A percentile compares a stretch with the other conserved stretches of the same genome.
phyloP scores from a whole-genome alignment of 2,797 vertebrate genomes.

The Alcedo quadribrachys region DNA sequence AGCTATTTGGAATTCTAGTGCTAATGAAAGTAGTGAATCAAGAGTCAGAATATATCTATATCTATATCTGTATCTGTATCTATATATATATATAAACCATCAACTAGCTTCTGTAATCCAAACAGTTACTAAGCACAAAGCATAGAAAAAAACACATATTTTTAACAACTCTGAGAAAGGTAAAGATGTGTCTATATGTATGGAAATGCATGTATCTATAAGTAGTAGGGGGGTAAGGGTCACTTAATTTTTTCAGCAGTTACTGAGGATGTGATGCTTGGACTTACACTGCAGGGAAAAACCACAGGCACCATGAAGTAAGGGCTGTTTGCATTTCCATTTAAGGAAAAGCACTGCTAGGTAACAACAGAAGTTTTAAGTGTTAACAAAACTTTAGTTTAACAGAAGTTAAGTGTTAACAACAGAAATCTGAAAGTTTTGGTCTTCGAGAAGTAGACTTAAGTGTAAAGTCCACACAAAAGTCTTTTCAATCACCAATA shows the following conservation, averaged over 20 bases:
- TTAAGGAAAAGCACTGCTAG: background rate
- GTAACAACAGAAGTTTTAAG: background rate
- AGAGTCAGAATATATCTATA: background rate
- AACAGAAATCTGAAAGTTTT: background rate
- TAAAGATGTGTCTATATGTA: background rate
- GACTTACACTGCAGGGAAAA: background rate
- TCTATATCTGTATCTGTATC: too few relatives aligned
- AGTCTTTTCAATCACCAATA: background rate
- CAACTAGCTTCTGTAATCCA: background rate
- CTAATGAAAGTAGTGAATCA: background rate
- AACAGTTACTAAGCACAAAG: background rate
- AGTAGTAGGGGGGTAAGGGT: background rate
- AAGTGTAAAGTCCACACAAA: background rate
- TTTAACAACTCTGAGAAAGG: background rate
- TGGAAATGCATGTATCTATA: background rate
- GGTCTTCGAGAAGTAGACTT: background rate
- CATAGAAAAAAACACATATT: background rate
- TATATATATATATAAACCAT: background rate
- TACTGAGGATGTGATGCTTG: background rate
- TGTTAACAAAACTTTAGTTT: too few relatives aligned
- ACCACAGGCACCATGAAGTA: background rate
- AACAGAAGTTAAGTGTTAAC: background rate
- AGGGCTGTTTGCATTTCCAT: constrained; percentile 5
- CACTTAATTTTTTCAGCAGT: background rate
- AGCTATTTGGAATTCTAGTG: background rate